Evolutionary conservation across 2,113 vertebrate species (phyloP), one percentile per base, ranked within the genome.

Genomic region (Tychaedon coryphoeus): DNA sequence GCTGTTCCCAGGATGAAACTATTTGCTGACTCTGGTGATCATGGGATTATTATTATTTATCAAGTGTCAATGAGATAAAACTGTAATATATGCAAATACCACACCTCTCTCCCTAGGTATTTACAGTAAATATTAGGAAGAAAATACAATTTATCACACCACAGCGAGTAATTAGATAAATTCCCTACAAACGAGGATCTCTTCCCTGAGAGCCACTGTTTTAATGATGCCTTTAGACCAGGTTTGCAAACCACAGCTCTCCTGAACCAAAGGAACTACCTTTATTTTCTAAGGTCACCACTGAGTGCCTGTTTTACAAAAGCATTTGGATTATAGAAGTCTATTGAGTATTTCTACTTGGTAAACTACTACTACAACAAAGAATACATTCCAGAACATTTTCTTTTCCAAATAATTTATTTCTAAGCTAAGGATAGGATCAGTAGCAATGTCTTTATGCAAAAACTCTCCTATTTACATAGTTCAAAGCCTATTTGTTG

Each of bases 11-110:
- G 36, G 77, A 53, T 34, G 48, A 91, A 93, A 85, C n/a, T 72
- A n/a, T 71, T 89, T 89, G 70, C 76, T 85, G 43, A 70, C 42
- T 57, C 26, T 70, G 61, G 89, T 57, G 61, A 95, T 90, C n/a
- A 53, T 23, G 36, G 62, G 36, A 91, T 89, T 74, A 71, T 78
- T 90, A 83, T 78, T 96, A 75, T 93, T 95, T 93, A 92, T 69
- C 77, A 64, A 82, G 38, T 72, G 58, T 57, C 91, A 92, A 25
- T n/a, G 65, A 86, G 84, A 81, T 93, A 87, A 80, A 94, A 89
- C 25, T 69, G 10, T 60, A 84, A 92, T 77, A 81, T 64, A 67
- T 33, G 70, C 79, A 95, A 84, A 91, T 60, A 57, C 36, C 75
- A 71, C 22, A 67, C 12, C 19, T 18, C 8, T 60, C 26, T 57